A percentile compares a stretch with the other conserved stretches of the same genome.
Conservation (phyloP, 2,888 invertebrate genomes). For the Eulithis prunata region DNA sequence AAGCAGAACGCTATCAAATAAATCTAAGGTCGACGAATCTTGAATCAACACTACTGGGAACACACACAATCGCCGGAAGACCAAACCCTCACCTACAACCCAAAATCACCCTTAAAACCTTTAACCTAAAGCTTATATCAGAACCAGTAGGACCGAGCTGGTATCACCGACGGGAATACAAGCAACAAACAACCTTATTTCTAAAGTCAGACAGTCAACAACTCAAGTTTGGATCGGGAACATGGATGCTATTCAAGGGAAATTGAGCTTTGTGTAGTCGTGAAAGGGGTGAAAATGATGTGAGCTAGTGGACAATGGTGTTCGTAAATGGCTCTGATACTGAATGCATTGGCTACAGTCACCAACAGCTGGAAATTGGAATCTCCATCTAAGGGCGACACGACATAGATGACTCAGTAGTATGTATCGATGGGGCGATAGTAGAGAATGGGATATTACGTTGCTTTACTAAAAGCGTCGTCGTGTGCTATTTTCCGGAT, state of each 20-base stretch:
- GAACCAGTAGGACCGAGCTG: not conserved
- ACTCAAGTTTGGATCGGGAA: constrained; percentile 5
- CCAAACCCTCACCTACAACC: constrained; percentile 8
- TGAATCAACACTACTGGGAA: constrained; percentile 36
- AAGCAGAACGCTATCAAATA: constrained; percentile 35
- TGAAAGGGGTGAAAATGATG: constrained; percentile 19
- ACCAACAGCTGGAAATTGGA: constrained; percentile 27
- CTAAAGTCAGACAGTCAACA: constrained; percentile 11
- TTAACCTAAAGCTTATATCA: not conserved
- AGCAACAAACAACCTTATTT: constrained; percentile 17
- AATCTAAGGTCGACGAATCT: constrained; percentile 33
- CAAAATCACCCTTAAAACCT: constrained; percentile 9
- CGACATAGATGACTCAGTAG: constrained; percentile 18
- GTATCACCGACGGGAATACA: constrained; percentile 5
- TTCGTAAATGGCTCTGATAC: constrained; percentile 26
- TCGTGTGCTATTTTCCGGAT: too few species aligned
- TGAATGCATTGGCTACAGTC: constrained; percentile 15
- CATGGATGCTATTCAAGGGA: constrained; percentile 9
- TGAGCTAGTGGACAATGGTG: constrained; percentile 21
- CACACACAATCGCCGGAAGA: constrained; percentile 37
- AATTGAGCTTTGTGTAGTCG: constrained; percentile 3
- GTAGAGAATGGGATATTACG: not conserved
- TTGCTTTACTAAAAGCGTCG: not conserved
- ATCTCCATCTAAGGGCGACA: constrained; percentile 16
- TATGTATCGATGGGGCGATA: constrained; percentile 1